A percentile compares a stretch with the other conserved stretches of the same genome.
These are phyloP conservation scores for Platorchestia sp. DNA, from an alignment of 1,140 invertebrate genomes.

Conservation along the genomic window DNA sequence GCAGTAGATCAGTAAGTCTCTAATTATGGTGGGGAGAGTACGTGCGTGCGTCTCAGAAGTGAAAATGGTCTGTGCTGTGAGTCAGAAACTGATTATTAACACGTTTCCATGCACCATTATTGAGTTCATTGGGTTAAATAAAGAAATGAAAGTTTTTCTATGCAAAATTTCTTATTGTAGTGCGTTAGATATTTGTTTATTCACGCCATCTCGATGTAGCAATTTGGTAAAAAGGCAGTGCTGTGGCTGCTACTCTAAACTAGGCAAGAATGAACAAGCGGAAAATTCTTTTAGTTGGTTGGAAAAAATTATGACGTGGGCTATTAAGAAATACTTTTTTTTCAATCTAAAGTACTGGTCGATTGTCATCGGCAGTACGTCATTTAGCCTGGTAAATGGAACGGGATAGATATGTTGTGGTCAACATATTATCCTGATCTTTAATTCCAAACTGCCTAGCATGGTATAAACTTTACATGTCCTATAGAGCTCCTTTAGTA, in stretches of 20 bases:
- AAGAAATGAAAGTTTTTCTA: not conserved
- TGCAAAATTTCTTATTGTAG: not conserved
- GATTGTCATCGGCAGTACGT: too few relatives aligned
- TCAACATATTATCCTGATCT: too few relatives aligned
- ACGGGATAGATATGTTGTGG: too few relatives aligned
- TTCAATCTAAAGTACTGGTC: too few relatives aligned
- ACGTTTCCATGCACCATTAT: not conserved
- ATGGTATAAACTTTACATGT: too few relatives aligned
- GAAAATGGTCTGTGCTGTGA: not conserved
- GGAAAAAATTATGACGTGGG: too few relatives aligned
- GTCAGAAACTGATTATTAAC: not conserved
- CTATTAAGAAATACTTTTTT: not conserved
- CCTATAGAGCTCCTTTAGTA: too few relatives aligned
- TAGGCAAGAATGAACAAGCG: not conserved
- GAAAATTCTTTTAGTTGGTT: not conserved
- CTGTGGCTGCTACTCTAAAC: not conserved
- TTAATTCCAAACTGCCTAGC: not conserved
- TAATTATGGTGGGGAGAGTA: not conserved
- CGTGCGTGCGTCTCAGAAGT: not conserved
- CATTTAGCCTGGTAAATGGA: too few relatives aligned
- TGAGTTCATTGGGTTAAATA: not conserved
- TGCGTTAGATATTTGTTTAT: not conserved
- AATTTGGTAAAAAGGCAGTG: not conserved
- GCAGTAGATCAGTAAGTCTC: not conserved
- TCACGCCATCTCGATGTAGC: not conserved